phyloP scores from a whole-genome alignment of 2,888 invertebrate species.

The Nomada hirtipes region DNA sequence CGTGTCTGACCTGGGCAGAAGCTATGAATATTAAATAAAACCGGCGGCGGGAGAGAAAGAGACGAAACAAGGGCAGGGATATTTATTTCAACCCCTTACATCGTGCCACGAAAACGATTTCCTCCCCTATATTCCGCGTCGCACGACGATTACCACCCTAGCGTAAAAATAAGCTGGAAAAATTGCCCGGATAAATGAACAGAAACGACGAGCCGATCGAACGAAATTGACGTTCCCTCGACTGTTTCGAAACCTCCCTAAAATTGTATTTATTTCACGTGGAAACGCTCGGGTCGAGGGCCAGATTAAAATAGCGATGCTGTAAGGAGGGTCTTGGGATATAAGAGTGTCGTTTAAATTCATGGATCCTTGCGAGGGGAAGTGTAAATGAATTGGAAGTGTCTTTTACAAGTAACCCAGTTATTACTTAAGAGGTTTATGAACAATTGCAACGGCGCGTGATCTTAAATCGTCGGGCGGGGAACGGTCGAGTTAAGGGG shows the following conservation, averaged over 20 bases:
- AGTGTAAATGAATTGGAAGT: neutral
- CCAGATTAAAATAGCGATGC: too few relatives aligned
- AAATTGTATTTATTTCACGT: too few relatives aligned
- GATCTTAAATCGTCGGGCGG: slow-evolving; percentile 30
- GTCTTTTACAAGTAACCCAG: neutral
- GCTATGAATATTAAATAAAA: slow-evolving; percentile 51
- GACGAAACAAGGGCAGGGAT: slow-evolving; percentile 15
- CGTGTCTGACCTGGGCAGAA: neutral
- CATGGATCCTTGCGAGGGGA: neutral
- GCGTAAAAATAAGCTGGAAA: too few relatives aligned
- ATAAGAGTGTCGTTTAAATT: neutral
- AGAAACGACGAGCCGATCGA: too few relatives aligned
- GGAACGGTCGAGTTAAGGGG: slow-evolving; percentile 11
- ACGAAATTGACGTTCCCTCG: too few relatives aligned
- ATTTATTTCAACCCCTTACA: slow-evolving; percentile 23
- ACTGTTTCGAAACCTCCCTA: too few relatives aligned
- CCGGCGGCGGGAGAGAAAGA: neutral
- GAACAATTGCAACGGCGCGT: slow-evolving; percentile 23
- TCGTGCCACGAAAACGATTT: neutral
- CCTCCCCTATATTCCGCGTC: neutral
- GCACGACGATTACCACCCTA: too few relatives aligned
- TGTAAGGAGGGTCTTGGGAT: neutral
- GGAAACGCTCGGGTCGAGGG: too few relatives aligned
- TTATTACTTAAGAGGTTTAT: neutral
- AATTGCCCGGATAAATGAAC: too few relatives aligned